Conservation (phyloP, 2,113 vertebrate species). For the Alouatta palliata region DNA sequence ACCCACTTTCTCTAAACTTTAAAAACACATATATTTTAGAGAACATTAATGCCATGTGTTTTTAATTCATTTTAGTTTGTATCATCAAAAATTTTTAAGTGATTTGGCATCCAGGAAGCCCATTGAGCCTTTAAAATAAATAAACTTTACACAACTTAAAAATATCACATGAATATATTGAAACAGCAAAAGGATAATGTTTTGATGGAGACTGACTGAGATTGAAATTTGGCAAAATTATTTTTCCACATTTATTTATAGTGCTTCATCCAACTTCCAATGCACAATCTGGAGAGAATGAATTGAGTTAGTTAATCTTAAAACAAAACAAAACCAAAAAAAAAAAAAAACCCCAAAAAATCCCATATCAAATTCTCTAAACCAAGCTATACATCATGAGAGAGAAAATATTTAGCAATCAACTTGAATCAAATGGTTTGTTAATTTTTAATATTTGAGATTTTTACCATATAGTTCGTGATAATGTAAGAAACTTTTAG, state of each 20-base stretch:
- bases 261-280: constrained; percentile 51
- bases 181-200: constrained; percentile 48
- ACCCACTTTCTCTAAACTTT: constrained; percentile 43
- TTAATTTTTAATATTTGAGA: constrained; percentile 32
- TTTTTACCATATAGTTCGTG: not conserved
- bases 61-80: constrained; percentile 69
- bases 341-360: not conserved
- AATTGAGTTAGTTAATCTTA: constrained; percentile 44
- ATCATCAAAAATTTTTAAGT: constrained; percentile 45
- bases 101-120: constrained; percentile 52
- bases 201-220: constrained; percentile 56
- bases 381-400: constrained; percentile 2
- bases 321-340: not conserved
- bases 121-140: constrained; percentile 66
- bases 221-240: constrained; percentile 68
- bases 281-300: constrained; percentile 41
- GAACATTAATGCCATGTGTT: constrained; percentile 74
- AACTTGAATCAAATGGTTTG: constrained; percentile 16
- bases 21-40: constrained; percentile 67
- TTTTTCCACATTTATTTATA: constrained; percentile 64
- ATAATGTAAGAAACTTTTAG: constrained; percentile 47
- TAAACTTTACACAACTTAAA: constrained; percentile 52
- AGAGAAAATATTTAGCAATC: constrained; percentile 42
- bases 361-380: constrained; percentile 41
- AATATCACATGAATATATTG: constrained; percentile 55